These are phyloP conservation scores for Hydraecia micacea DNA, from an alignment of 2,888 invertebrate genomes.

Conservation along the genomic window DNA sequence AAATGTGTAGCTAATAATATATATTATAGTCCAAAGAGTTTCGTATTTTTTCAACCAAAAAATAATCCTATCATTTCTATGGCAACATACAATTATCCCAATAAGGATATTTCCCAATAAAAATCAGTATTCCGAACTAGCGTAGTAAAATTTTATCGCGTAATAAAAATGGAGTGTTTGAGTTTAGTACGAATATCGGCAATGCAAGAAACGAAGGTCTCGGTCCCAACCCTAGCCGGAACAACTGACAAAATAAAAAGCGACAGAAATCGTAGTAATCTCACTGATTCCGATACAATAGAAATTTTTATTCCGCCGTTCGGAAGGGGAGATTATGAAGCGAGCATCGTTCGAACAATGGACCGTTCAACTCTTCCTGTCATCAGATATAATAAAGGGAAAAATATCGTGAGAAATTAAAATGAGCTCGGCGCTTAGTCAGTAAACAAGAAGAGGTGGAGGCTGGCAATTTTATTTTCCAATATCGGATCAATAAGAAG, in stretches of 20 bases:
- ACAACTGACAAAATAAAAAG: constrained; percentile 58
- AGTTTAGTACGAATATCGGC: constrained; percentile 65
- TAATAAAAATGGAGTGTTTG: constrained; percentile 70
- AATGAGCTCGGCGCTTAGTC: constrained; percentile 79
- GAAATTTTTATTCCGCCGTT: constrained; percentile 65
- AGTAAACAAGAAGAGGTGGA: constrained; percentile 78
- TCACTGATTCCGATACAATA: constrained; percentile 68
- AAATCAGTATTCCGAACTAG: constrained; percentile 67
- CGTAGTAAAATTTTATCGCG: constrained; percentile 70
- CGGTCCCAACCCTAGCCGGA: constrained; percentile 44
- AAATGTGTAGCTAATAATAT: background rate
- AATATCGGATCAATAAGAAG: constrained; percentile 80
- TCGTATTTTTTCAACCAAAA: constrained; percentile 9
- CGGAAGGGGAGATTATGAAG: constrained; percentile 62
- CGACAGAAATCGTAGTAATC: constrained; percentile 59
- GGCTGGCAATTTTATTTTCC: constrained; percentile 77
- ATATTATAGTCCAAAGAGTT: background rate
- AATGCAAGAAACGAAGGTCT: constrained; percentile 59
- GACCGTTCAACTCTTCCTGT: constrained; percentile 73
- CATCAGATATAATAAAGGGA: constrained; percentile 78
- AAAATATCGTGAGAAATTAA: constrained; percentile 82
- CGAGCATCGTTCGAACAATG: constrained; percentile 72
- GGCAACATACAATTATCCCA: constrained; percentile 63
- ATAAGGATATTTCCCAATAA: constrained; percentile 64
- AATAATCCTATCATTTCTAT: constrained; percentile 54